Evolutionary conservation across 2,888 invertebrate genomes (phyloP), one percentile per base, ranked within the genome.

Genomic region (Oxystoma pomonae): DNA sequence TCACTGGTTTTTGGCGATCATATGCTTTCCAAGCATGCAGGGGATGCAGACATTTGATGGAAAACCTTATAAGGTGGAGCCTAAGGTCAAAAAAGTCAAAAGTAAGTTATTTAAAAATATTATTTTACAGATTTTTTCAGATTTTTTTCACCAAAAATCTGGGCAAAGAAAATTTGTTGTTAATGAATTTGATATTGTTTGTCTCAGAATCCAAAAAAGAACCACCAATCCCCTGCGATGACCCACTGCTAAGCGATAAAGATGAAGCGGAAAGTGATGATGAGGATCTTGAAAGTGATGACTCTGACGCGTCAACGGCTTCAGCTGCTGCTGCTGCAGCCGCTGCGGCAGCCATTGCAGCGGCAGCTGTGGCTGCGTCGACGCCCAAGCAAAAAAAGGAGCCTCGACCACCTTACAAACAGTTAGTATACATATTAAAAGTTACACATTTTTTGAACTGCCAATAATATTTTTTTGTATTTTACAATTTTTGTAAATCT

Each of bases 1-100:
- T 56, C 98, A 98, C 83, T 98, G 98, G 98, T 98, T 95, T 81
- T 85, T 99, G 71, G 97, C 96, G 1, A 94, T 98, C 58, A 92
- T 99, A 62, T 98, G 98, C 79, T 98, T 90, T 79, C 97, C 98
- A 55, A 90, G 90, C 60, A 81, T 94, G 68, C 88, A 88, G 59
- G 90, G 89, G 0, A 86, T 87, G 60, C 83, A 87, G 59, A 88
- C 88, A 69, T 86, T 85, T 78, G 89, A 90, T 59, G 88, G 89
- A 73, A 81, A 84, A 65, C 81, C 83, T 0, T 81, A 83, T n/a
- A 84, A 85, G 67, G 65, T 79, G 2, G 77, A 78, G 69, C 72
- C 73, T 1, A 75, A 64, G 55, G 20, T 35, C 18, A 60, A 9
- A 22, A 60, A 22, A 22, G 17, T 2, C 16, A 83, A 81, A 82